Conservation (phyloP, 2,888 invertebrate species). For the Nomada lathburiana region DNA sequence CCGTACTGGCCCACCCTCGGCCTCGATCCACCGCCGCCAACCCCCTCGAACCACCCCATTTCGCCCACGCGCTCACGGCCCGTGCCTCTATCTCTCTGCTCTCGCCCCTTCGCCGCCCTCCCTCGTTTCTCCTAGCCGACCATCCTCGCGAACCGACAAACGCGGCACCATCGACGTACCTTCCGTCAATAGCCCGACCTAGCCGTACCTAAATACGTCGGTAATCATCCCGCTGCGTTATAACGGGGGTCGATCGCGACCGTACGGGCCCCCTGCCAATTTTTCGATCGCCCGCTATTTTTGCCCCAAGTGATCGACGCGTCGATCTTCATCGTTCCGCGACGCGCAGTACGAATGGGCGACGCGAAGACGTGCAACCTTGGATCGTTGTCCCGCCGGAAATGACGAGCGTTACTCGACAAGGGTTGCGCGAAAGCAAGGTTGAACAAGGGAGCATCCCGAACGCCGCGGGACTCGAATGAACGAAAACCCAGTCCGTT, state of each 20-base stretch:
- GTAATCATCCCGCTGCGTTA: constrained; percentile 75
- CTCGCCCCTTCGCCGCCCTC: not conserved
- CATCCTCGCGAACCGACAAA: constrained; percentile 56
- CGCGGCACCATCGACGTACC: constrained; percentile 61
- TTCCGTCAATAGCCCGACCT: constrained; percentile 59
- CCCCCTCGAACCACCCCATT: constrained; percentile 19
- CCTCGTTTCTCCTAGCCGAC: constrained; percentile 38
- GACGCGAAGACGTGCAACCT: too few relatives aligned
- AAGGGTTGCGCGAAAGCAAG: too few relatives aligned
- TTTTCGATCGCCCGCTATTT: not conserved
- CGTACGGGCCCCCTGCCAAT: not conserved
- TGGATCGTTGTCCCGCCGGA: too few relatives aligned
- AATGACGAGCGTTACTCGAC: too few relatives aligned
- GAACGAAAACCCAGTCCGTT: too few relatives aligned
- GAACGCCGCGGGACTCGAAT: too few relatives aligned
- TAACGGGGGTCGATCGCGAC: constrained; percentile 48
- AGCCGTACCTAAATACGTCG: constrained; percentile 75
- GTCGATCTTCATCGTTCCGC: too few relatives aligned
- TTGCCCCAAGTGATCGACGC: not conserved
- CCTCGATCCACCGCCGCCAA: constrained; percentile 54
- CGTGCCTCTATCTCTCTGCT: constrained; percentile 47
- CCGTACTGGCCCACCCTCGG: constrained; percentile 70
- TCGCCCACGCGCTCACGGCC: constrained; percentile 44
- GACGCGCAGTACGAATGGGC: too few relatives aligned
- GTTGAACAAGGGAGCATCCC: too few relatives aligned